Base-by-base conservation (phyloP, 92 coral and sea anemone genomes). In the Phenganax marumi region DNA sequence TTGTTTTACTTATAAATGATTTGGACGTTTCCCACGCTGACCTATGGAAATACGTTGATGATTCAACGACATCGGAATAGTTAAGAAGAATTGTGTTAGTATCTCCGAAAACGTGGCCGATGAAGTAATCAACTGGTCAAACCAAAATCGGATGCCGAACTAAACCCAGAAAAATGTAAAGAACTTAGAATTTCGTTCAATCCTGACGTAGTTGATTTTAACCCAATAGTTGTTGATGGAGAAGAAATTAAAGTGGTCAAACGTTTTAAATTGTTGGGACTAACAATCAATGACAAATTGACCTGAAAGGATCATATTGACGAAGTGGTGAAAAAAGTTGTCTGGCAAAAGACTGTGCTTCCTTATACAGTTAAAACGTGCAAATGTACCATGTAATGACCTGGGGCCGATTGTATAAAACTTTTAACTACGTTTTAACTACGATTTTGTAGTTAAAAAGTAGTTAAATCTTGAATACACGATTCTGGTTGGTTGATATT, bases 81-180 rank as follows among this genome's bases (percentile, higher is more conserved):
- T 68, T 22, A 46, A 46, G 7, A 68, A 22, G 49, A 7, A 16
- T 68, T 10, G 46, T 47, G 39, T 2, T 17, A 70, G 10, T 17
- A 22, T 50, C 17, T 68, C 39, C 14, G 47, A 21, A 22, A 50
- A 68, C 14, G 39, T 17, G 39, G 17, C 17, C 6, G 39, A 8
- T 5, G 22, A 68, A 17, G 74, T 70, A 19, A 47, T 23, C 6
- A 47, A 70, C 2, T 70, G 76, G 76, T 70, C 52, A 19, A 70
- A 70, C 10, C 52, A 43, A 33, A 70, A 70, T 43, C 39, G 49
- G 49, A 39, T 70, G 18, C 76, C n/a, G n/a, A 70, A 48, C 18
- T 70, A 70, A 70, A 70, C 49, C 53, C 76, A 8, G 39, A 10
- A 12, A 70, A 13, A 70, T 70, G n/a, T 39, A 70, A 52, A n/a